These are phyloP conservation scores for Aepyceros melampus DNA, from an alignment of 2,113 vertebrate species.

Conservation along the genomic window DNA sequence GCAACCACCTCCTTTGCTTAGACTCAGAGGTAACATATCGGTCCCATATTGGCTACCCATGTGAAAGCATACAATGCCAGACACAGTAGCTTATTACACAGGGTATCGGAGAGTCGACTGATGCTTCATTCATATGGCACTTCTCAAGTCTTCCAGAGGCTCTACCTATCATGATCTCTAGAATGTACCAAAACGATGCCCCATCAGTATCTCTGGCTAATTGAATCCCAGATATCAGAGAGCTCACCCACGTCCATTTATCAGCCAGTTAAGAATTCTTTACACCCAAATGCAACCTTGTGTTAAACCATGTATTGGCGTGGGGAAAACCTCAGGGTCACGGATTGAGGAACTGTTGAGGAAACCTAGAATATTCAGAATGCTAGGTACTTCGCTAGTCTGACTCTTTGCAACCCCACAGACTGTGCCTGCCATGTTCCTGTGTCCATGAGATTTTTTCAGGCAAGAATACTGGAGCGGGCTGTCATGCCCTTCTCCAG, in stretches of 20 bases:
- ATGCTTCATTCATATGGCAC: neutral
- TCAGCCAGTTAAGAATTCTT: neutral
- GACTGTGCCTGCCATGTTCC: neutral
- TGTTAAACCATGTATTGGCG: neutral
- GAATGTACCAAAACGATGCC: neutral
- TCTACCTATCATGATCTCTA: neutral
- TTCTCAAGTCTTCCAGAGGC: neutral
- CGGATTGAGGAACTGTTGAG: neutral
- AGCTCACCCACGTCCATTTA: neutral
- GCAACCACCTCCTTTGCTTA: neutral
- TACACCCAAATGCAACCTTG: neutral
- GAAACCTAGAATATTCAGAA: neutral
- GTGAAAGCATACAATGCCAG: neutral
- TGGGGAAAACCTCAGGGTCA: neutral
- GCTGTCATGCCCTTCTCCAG: neutral
- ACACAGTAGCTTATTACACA: neutral
- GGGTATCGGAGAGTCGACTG: neutral
- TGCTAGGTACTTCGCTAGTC: neutral
- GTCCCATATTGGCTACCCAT: accelerated
- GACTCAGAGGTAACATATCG: neutral
- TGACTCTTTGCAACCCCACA: neutral
- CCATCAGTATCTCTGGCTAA: neutral
- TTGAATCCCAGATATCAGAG: neutral
- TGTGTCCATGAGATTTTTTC: neutral
- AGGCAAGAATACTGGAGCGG: neutral